A percentile compares a stretch with the other conserved stretches of the same genome.
Conservation (phyloP, 2,797 vertebrate genomes). For the Hippoglossus hippoglossus region DNA sequence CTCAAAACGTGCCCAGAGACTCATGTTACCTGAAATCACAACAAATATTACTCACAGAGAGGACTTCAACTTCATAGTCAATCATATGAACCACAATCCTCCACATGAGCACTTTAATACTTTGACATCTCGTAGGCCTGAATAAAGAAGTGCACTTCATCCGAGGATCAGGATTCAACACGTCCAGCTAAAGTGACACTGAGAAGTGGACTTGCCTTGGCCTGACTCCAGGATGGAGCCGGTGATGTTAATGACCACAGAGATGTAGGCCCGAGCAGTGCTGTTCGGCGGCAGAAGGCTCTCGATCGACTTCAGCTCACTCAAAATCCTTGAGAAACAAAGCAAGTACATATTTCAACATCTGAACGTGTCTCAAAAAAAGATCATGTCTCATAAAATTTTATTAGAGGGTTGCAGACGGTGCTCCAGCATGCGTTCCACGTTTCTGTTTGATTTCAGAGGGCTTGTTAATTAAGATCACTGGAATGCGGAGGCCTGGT, state of each 20-base stretch:
- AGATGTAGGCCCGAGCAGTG: constrained; percentile 66
- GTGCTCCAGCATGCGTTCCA: background rate
- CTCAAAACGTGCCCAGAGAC: constrained; percentile 62
- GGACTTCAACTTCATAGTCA: background rate
- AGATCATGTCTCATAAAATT: constrained; percentile 1
- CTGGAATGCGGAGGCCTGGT: background rate
- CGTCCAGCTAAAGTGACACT: constrained; percentile 29
- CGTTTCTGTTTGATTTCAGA: constrained; percentile 8
- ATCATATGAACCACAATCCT: background rate
- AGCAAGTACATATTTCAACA: constrained; percentile 34
- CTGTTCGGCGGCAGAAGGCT: constrained; percentile 70
- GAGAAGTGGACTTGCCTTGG: constrained; percentile 74
- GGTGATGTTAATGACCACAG: constrained; percentile 67
- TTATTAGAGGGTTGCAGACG: background rate
- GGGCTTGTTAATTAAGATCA: background rate
- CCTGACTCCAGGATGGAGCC: constrained; percentile 63
- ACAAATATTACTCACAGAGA: constrained; percentile 8
- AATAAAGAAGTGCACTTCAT: constrained; percentile 42
- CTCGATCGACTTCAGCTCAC: constrained; percentile 68
- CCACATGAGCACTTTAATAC: background rate
- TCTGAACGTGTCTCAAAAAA: constrained; percentile 18
- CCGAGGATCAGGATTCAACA: constrained; percentile 44
- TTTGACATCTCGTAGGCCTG: constrained; percentile 12
- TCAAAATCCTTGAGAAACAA: constrained; percentile 75
- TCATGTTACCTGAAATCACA: constrained; percentile 73